phyloP scores from a whole-genome alignment of 1,140 invertebrate species.

The Drosophila littoralis region DNA sequence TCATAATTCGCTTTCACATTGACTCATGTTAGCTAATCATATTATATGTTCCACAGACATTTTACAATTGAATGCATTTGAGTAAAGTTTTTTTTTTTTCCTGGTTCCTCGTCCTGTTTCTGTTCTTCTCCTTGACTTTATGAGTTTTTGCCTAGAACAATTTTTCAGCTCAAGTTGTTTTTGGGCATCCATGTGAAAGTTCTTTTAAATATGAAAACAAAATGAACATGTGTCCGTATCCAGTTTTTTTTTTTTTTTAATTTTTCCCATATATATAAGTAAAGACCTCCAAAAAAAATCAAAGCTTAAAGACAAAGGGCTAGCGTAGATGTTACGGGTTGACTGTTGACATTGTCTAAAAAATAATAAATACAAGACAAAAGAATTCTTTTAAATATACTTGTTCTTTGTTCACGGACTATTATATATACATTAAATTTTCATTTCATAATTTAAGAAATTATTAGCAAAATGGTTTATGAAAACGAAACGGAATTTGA shows the following conservation, averaged over 20 bases:
- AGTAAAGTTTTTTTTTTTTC: slow-evolving; percentile 27
- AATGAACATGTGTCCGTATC: not conserved
- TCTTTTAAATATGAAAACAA: not conserved
- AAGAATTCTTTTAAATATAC: too few species aligned
- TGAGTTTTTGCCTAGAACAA: slow-evolving; percentile 1
- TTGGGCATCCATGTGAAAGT: not conserved
- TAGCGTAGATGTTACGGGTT: too few species aligned
- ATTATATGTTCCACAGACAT: slow-evolving; percentile 61
- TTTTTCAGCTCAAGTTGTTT: not conserved
- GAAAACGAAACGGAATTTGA: too few species aligned
- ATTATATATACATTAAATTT: too few species aligned
- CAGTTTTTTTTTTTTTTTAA: not conserved
- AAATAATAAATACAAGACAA: too few species aligned
- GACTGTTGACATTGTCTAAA: too few species aligned
- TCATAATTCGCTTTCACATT: slow-evolving; percentile 39
- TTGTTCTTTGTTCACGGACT: too few species aligned
- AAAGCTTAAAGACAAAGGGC: too few species aligned
- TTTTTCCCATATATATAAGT: not conserved
- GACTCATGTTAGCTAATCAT: slow-evolving; percentile 62
- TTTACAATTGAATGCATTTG: slow-evolving; percentile 68
- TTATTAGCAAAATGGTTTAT: too few species aligned
- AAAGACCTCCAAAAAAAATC: too few species aligned
- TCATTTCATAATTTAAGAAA: too few species aligned
- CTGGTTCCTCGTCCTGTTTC: not conserved
- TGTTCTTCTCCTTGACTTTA: slow-evolving; percentile 10